phyloP scores from a whole-genome alignment of 2,888 invertebrate species.

The Aleiodes leptofemur region DNA sequence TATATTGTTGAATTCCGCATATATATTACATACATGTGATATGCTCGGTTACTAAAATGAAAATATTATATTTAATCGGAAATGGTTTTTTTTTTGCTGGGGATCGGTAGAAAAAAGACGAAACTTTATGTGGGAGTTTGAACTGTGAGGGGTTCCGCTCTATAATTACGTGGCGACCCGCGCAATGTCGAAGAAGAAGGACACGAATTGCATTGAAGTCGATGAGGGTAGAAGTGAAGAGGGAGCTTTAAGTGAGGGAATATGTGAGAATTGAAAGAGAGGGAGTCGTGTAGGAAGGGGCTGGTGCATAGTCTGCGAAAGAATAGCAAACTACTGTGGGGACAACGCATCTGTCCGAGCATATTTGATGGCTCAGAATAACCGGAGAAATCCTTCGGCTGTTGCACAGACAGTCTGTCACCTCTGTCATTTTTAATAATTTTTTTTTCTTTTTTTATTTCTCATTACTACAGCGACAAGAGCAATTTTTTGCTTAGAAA shows the following conservation, averaged over 20 bases:
- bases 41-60: neutral
- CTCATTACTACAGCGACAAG: neutral
- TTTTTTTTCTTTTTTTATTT: slow-evolving; percentile 14
- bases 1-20: neutral
- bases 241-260: slow-evolving; percentile 44
- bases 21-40: neutral
- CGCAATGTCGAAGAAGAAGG: slow-evolving; percentile 45
- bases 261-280: slow-evolving; percentile 39
- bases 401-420: slow-evolving; percentile 9
- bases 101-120: slow-evolving; percentile 39
- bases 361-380: slow-evolving; percentile 70
- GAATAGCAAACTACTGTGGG: slow-evolving; percentile 74
- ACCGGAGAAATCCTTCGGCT: slow-evolving; percentile 42
- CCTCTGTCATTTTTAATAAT: neutral
- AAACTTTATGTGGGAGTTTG: slow-evolving; percentile 47
- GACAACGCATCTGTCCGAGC: slow-evolving; percentile 73
- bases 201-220: slow-evolving; percentile 16
- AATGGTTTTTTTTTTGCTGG: neutral
- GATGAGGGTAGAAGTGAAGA: neutral
- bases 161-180: slow-evolving; percentile 60
- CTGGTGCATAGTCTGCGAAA: slow-evolving; percentile 59
- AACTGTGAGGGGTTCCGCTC: slow-evolving; percentile 47
- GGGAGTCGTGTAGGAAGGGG: slow-evolving; percentile 47
- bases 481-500: neutral
- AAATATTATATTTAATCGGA: neutral